Percentiles rank a stretch among this genome's conserved stretches.
Evolutionary conservation across 2,113 vertebrate species (phyloP).

Genomic region (Passer domesticus): DNA sequence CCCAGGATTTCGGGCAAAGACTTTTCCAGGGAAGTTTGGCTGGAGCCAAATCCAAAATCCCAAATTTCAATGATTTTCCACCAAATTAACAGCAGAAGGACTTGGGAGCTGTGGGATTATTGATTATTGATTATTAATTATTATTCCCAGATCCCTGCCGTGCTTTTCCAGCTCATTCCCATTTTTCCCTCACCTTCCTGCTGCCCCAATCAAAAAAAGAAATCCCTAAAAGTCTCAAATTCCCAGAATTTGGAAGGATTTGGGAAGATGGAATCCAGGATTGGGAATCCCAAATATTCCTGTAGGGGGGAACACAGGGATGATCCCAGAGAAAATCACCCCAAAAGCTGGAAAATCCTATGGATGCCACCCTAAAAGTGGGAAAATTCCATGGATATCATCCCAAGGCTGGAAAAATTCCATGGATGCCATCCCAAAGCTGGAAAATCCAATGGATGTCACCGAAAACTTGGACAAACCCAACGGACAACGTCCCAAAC

Average conservation of each 20-base stretch:
- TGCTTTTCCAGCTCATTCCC: neutral
- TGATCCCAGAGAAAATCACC: neutral
- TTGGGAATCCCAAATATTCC: neutral
- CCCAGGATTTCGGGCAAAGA: neutral
- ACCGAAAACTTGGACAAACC: neutral
- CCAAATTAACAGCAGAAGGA: neutral
- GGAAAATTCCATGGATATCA: neutral
- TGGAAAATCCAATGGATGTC: neutral
- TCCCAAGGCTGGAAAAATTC: neutral
- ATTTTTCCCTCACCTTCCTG: fast-evolving
- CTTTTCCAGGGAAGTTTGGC: neutral
- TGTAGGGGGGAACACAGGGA: neutral
- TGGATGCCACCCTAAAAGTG: neutral
- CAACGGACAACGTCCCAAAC: neutral
- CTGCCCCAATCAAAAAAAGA: neutral
- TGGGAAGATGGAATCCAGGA: neutral
- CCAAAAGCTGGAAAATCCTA: neutral
- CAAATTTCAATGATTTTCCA: neutral
- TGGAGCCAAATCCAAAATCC: neutral
- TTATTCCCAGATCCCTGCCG: neutral
- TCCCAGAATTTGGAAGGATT: neutral
- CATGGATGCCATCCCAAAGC: neutral
- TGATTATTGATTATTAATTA: neutral
- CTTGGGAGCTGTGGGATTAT: too few species aligned
- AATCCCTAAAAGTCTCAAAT: neutral